Base-by-base conservation (phyloP, 1,140 invertebrate species). In the Apis dorsata region DNA sequence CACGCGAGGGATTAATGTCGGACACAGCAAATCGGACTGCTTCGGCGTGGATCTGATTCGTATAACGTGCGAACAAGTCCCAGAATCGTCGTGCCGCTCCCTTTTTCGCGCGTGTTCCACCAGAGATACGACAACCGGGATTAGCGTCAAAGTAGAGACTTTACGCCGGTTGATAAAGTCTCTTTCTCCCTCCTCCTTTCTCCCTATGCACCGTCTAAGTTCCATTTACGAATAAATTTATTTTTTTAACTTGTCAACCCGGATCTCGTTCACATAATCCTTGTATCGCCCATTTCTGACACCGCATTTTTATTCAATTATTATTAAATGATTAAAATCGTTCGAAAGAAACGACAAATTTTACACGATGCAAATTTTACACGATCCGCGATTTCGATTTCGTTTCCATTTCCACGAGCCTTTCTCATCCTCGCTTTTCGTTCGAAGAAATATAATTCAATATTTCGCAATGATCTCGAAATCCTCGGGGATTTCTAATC, bases 81-180 rank as follows among this genome's bases (percentile, higher is more conserved):
- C 84, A 63, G 65, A 71, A 79, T 84, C 79, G 59, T 81, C 72
- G 57, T 13, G 80, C 49, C 73, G 57, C 72, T 83, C 65, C 78
- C 73, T 87, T 88, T 85, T 76, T 79, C 71, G 79, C 83, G 71
- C 53, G 70, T 68, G 84, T 79, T 76, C 49, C 57, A 55, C 53
- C 57, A 44, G 76, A 49, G 60, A 70, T 55, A 88, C 79, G 84
- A 88, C 80, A 75, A 75, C 57, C 73, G 75, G 87, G 87, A 88
- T 88, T 88, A 88, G n/a, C 84, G 81, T 88, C 87, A 88, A 80
- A 86, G 71, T 77, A 79, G 68, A 75, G 84, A 83, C 84, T 88
- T 88, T 76, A 74, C 70, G 59, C 86, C 72, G 60, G n/a, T 28
- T 79, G 74, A 81, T 88, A 83, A 88, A 84, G 19, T 17, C 34